phyloP scores from a whole-genome alignment of 1,140 invertebrate genomes.

The Orchestia grillus region DNA sequence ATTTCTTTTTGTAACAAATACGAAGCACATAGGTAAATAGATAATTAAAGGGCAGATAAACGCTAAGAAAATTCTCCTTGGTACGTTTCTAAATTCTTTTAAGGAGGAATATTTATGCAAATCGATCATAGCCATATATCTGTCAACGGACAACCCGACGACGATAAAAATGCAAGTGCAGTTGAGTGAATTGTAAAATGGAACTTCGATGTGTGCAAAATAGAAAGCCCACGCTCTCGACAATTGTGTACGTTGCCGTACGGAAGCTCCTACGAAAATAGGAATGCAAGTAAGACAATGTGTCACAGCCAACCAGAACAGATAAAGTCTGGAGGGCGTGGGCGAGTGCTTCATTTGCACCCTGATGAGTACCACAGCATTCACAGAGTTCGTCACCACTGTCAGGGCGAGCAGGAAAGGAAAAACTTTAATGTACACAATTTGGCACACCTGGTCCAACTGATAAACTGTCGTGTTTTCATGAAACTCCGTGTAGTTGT shows the following conservation, averaged over 20 bases:
- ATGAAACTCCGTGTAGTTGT: not conserved
- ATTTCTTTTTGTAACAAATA: constrained; percentile 11
- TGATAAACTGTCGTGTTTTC: not conserved
- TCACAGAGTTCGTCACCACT: constrained; percentile 53
- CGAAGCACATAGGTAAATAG: constrained; percentile 60
- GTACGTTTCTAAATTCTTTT: not conserved
- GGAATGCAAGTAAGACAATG: constrained; percentile 53
- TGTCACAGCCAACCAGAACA: constrained; percentile 57
- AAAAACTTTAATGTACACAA: constrained; percentile 42
- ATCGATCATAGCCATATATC: constrained; percentile 53
- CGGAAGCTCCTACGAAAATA: not conserved
- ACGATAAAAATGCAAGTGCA: constrained; percentile 62
- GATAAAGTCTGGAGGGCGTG: constrained; percentile 54
- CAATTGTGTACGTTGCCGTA: not conserved
- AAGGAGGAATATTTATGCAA: constrained; percentile 52
- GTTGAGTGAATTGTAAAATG: constrained; percentile 62
- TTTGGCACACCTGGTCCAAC: constrained; percentile 39
- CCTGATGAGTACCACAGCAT: constrained; percentile 45
- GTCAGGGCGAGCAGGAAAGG: constrained; percentile 47
- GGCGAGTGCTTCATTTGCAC: constrained; percentile 47
- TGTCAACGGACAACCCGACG: constrained; percentile 57
- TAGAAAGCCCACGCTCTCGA: constrained; percentile 57
- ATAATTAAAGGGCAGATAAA: constrained; percentile 56
- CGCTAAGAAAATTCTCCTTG: constrained; percentile 48
- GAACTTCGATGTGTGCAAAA: constrained; percentile 59